A percentile compares a stretch with the other conserved stretches of the same genome.
These are phyloP conservation scores for Yponomeuta cagnagella DNA, from an alignment of 2,888 invertebrate genomes.

Conservation along the genomic window DNA sequence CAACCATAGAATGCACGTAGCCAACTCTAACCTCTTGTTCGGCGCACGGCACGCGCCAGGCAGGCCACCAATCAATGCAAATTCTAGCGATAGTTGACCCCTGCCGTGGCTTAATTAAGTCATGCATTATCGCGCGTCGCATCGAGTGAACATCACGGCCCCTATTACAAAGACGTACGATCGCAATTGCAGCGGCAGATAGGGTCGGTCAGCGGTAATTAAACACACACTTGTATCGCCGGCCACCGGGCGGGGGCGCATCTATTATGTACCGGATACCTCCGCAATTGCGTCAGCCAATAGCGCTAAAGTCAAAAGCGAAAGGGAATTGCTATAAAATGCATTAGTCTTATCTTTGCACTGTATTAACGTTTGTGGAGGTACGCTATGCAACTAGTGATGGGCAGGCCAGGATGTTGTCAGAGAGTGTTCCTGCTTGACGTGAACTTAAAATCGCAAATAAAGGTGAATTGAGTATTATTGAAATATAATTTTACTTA, in stretches of 20 bases:
- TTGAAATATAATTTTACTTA: too few relatives aligned
- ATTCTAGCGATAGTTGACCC: not conserved
- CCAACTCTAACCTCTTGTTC: not conserved
- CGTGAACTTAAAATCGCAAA: too few relatives aligned
- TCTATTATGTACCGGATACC: not conserved
- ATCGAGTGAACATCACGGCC: not conserved
- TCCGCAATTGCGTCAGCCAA: not conserved
- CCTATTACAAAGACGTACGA: not conserved
- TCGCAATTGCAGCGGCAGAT: not conserved
- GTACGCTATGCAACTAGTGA: too few relatives aligned
- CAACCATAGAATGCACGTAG: not conserved
- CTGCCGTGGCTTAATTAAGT: not conserved
- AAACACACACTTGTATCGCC: not conserved
- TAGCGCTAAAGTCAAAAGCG: not conserved
- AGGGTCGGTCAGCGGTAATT: not conserved
- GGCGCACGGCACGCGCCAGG: not conserved
- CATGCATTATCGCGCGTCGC: slow-evolving; percentile 6
- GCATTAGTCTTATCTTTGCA: not conserved
- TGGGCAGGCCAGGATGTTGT: too few relatives aligned
- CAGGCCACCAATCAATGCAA: not conserved
- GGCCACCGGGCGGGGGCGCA: not conserved
- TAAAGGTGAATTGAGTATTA: too few relatives aligned
- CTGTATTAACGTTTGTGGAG: too few relatives aligned
- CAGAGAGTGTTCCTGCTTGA: too few relatives aligned
- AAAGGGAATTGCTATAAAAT: not conserved